Percentiles rank a stretch among this genome's conserved stretches.
phyloP scores from a whole-genome alignment of 2,888 invertebrate species.

The Cordilura impudica region DNA sequence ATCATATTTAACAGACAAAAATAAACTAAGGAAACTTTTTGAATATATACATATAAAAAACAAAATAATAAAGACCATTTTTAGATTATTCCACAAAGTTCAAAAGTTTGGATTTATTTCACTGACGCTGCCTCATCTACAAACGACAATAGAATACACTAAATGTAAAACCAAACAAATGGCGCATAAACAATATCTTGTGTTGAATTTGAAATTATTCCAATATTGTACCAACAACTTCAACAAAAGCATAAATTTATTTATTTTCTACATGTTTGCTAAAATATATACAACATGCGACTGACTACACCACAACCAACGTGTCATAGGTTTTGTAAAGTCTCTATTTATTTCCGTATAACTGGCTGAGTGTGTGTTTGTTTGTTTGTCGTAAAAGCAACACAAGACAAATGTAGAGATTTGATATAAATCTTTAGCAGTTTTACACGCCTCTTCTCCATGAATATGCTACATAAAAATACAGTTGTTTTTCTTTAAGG shows the following conservation, averaged over 20 bases:
- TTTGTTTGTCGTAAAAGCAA: not conserved
- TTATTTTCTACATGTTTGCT: conserved; percentile 43
- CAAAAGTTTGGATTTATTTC: conserved; percentile 14
- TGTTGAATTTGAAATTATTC: conserved; percentile 53
- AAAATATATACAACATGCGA: not conserved
- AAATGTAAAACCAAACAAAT: conserved; percentile 48
- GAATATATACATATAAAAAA: not conserved
- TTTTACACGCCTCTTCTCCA: conserved; percentile 41
- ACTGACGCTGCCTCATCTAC: not conserved
- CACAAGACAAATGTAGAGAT: conserved; percentile 44
- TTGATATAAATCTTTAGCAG: conserved; percentile 43
- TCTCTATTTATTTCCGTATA: no score
- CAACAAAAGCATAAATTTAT: conserved; percentile 42
- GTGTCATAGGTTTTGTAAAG: not conserved
- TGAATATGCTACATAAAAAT: conserved; percentile 18
- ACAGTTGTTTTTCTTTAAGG: conserved; percentile 23
- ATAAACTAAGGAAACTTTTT: conserved; percentile 1
- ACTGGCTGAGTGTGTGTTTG: not conserved
- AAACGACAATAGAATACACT: conserved; percentile 10
- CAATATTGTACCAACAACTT: conserved; percentile 27
- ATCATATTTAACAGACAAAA: conserved; percentile 24
- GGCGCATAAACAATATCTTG: conserved; percentile 56
- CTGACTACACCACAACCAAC: conserved; percentile 18
- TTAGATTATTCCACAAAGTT: conserved; percentile 42
- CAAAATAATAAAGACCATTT: conserved; percentile 11